Evolutionary conservation across 2,797 vertebrate genomes (phyloP).

Genomic region (Halcyon smyrnensis): DNA sequence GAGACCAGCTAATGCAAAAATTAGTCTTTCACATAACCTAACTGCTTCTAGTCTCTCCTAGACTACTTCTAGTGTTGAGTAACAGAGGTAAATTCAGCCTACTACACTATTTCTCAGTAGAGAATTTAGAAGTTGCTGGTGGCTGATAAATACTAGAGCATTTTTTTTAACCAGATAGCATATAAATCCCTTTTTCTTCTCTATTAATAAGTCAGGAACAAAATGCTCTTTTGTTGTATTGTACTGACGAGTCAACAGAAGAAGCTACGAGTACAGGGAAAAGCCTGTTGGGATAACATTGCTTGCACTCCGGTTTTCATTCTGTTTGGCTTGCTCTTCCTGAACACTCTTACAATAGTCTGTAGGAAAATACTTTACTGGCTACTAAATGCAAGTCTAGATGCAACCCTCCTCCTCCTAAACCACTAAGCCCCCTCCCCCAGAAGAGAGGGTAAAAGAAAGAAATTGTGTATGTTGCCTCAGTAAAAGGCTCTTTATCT

Average conservation of each 20-base stretch:
- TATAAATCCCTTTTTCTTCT: neutral
- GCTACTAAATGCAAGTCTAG: neutral
- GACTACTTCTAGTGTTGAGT: slow-evolving; percentile 39
- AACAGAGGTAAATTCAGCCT: slow-evolving; percentile 46
- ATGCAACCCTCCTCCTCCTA: neutral
- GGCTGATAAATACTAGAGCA: slow-evolving; percentile 4
- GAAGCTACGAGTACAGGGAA: neutral
- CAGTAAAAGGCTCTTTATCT: neutral
- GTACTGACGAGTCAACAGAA: neutral
- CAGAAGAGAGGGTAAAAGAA: neutral
- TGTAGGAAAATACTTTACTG: neutral
- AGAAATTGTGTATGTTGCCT: neutral
- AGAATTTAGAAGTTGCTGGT: slow-evolving; percentile 45
- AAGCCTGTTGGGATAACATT: neutral
- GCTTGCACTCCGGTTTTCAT: neutral
- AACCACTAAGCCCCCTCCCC: neutral
- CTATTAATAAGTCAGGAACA: neutral
- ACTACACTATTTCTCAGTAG: neutral
- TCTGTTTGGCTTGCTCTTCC: neutral
- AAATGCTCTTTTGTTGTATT: neutral
- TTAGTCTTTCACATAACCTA: slow-evolving; percentile 33
- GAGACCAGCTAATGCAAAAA: slow-evolving; percentile 69
- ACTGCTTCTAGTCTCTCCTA: slow-evolving; percentile 32
- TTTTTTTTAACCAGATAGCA: neutral
- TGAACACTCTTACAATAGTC: neutral